phyloP scores from a whole-genome alignment of 2,888 invertebrate species.

The Deladenus siricidicola region DNA sequence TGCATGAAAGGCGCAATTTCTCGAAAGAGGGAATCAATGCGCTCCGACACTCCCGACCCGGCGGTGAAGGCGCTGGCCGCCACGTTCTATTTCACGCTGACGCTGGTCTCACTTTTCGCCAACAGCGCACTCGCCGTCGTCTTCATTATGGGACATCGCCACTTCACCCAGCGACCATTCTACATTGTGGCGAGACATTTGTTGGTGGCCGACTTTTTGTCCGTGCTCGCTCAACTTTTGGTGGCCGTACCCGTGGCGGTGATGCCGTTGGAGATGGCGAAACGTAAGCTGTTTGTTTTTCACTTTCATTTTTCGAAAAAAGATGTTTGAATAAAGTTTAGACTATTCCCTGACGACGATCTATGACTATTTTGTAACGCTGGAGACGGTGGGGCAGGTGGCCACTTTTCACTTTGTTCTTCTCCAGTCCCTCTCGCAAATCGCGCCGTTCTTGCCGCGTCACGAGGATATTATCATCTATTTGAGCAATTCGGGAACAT shows the following conservation, averaged over 20 bases:
- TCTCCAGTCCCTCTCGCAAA: slow-evolving; percentile 18
- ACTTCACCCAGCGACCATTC: slow-evolving; percentile 22
- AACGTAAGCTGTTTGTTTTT: neutral
- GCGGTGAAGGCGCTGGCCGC: too few relatives aligned
- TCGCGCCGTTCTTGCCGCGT: slow-evolving; percentile 18
- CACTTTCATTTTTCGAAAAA: neutral
- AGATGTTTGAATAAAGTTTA: neutral
- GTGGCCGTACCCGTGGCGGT: slow-evolving; percentile 16
- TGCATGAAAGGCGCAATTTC: too few relatives aligned
- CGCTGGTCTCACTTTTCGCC: slow-evolving; percentile 2
- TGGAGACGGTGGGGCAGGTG: slow-evolving; percentile 20
- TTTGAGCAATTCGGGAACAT: slow-evolving; percentile 3
- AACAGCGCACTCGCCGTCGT: slow-evolving; percentile 10
- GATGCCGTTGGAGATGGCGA: slow-evolving; percentile 9
- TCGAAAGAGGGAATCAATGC: too few relatives aligned
- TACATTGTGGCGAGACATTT: slow-evolving; percentile 22
- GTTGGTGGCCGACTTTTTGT: slow-evolving; percentile 19
- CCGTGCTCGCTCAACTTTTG: slow-evolving; percentile 9
- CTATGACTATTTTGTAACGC: slow-evolving; percentile 9
- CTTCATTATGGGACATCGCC: slow-evolving; percentile 20
- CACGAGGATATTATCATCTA: neutral
- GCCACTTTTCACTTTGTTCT: slow-evolving; percentile 20
- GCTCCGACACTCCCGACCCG: too few relatives aligned
- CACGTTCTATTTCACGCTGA: slow-evolving; percentile 9
- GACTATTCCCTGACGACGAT: slow-evolving; percentile 9